phyloP scores from a whole-genome alignment of 2,113 vertebrate genomes.

The Ammodytes dubius region DNA sequence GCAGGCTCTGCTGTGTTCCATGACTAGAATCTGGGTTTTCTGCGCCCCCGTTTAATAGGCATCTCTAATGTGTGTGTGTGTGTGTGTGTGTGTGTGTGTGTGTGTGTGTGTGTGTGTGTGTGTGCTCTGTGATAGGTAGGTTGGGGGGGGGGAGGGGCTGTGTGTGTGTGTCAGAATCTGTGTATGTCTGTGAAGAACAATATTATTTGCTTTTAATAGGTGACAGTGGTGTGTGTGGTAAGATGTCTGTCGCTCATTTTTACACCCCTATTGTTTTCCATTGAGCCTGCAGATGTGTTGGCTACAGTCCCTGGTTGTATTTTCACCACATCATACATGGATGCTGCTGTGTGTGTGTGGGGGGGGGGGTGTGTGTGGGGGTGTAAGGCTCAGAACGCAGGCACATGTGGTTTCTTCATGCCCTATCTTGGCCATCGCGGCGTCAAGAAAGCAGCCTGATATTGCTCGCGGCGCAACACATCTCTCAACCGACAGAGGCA shows the following conservation, averaged over 20 bases:
- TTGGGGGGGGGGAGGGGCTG: slow-evolving; percentile 4
- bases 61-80: slow-evolving; percentile 36
- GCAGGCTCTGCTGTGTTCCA: slow-evolving; percentile 47
- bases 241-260: slow-evolving; percentile 77
- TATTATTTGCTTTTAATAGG: slow-evolving; percentile 67
- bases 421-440: slow-evolving; percentile 49
- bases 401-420: slow-evolving; percentile 38
- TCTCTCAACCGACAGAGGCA: slow-evolving; percentile 57
- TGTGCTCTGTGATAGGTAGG: neutral
- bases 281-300: slow-evolving; percentile 67
- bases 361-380: slow-evolving; percentile 11
- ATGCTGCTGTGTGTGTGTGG: slow-evolving; percentile 11
- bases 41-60: slow-evolving; percentile 53
- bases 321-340: slow-evolving; percentile 66
- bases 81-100: slow-evolving; percentile 24
- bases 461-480: slow-evolving; percentile 34
- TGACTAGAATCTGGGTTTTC: slow-evolving; percentile 56
- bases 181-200: slow-evolving; percentile 36
- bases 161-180: slow-evolving; percentile 45
- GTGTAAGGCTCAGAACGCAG: slow-evolving; percentile 10
- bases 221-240: slow-evolving; percentile 73
- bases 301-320: slow-evolving; percentile 39
- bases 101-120: neutral
- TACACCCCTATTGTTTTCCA: slow-evolving; percentile 77
- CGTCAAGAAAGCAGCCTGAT: slow-evolving; percentile 42